Evolutionary conservation across 2,888 invertebrate genomes (phyloP).

Genomic region (Ennomos fuscantarius): DNA sequence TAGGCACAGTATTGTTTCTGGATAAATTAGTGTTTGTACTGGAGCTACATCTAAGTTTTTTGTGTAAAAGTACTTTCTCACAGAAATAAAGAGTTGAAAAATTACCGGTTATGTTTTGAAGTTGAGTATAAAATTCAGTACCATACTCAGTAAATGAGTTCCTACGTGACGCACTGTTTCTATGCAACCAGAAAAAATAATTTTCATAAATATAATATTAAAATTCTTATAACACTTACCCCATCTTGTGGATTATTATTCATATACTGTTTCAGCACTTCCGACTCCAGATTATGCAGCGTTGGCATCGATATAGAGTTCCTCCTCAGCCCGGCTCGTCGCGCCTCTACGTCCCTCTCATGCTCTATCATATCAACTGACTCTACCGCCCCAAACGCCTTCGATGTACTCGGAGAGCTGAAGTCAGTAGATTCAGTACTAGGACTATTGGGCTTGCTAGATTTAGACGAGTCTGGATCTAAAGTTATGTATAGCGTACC

Average conservation of each 20-base stretch:
- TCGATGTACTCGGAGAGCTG: conserved; percentile 62
- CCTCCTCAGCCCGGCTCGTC: conserved; percentile 79
- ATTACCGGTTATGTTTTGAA: too few species aligned
- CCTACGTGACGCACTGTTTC: too few species aligned
- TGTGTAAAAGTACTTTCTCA: too few species aligned
- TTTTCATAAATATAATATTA: too few species aligned
- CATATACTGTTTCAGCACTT: conserved; percentile 79
- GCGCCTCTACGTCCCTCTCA: conserved; percentile 60
- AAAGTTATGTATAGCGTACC: conserved; percentile 77
- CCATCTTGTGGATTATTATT: conserved; percentile 62
- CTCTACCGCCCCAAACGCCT: conserved; percentile 60
- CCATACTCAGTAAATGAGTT: too few species aligned
- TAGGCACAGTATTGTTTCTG: neutral
- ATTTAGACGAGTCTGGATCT: conserved; percentile 65
- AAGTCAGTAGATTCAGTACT: conserved; percentile 57
- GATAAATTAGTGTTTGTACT: neutral
- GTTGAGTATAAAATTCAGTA: too few species aligned
- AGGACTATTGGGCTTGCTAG: conserved; percentile 42
- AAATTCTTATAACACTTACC: conserved; percentile 53
- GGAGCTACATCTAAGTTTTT: too few species aligned
- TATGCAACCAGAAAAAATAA: too few species aligned
- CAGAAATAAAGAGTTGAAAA: too few species aligned
- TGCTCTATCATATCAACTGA: conserved; percentile 61
- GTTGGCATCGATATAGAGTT: conserved; percentile 91
- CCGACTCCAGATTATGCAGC: conserved; percentile 87